Evolutionary conservation across 2,888 invertebrate genomes (phyloP).

Genomic region (Mellilla xanthometata): DNA sequence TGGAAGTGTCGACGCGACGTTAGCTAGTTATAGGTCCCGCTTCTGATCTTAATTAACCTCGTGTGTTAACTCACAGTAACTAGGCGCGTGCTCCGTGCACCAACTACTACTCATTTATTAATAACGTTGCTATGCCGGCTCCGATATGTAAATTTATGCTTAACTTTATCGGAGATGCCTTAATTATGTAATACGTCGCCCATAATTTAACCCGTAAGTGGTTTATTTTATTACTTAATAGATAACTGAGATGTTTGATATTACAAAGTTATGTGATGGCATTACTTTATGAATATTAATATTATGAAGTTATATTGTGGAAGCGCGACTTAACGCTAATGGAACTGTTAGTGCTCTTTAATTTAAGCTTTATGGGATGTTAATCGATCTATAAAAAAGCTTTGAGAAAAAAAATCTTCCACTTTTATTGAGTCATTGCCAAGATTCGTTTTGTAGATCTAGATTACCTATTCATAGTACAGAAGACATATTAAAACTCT

Average conservation of each 20-base stretch:
- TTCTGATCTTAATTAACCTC: conserved; percentile 79
- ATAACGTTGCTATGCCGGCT: conserved; percentile 55
- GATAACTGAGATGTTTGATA: conserved; percentile 28
- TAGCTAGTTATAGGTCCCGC: conserved; percentile 71
- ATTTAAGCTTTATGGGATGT: conserved; percentile 18
- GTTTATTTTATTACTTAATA: conserved; percentile 40
- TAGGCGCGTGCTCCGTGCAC: conserved; percentile 57
- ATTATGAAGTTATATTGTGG: conserved; percentile 9
- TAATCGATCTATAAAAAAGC: conserved; percentile 16
- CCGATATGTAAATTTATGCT: conserved; percentile 68
- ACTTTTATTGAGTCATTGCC: conserved; percentile 18
- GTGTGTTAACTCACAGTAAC: conserved; percentile 73
- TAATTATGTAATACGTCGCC: conserved; percentile 54
- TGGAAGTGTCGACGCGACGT: conserved; percentile 52
- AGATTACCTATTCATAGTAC: not conserved
- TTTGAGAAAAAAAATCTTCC: conserved; percentile 8
- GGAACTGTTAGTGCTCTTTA: conserved; percentile 15
- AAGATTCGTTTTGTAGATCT: conserved; percentile 6
- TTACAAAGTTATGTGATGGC: conserved; percentile 25
- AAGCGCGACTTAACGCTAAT: conserved; percentile 11
- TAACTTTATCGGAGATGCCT: conserved; percentile 62
- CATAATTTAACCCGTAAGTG: conserved; percentile 45
- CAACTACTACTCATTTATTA: conserved; percentile 61
- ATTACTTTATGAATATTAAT: conserved; percentile 15
- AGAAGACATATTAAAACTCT: too few species aligned